phyloP scores from a whole-genome alignment of 2,888 invertebrate species.

The Tolmerus cingulatus region DNA sequence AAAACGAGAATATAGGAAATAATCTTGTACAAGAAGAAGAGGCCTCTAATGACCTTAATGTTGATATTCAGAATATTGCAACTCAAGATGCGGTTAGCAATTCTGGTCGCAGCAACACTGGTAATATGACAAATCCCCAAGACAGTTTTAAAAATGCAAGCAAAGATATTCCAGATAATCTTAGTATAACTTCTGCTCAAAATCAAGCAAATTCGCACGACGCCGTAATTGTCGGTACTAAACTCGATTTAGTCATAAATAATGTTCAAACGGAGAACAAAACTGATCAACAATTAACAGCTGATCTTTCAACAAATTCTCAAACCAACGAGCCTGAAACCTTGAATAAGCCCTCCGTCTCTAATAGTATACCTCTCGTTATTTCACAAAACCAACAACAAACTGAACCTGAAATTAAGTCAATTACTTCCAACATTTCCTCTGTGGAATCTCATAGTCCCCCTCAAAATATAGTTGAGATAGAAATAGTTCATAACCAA shows the following conservation, averaged over 20 bases:
- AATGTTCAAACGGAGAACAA: background rate
- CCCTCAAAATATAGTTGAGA: slow-evolving; percentile 14
- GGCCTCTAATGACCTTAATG: background rate
- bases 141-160: background rate
- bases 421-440: background rate
- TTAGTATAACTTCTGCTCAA: background rate
- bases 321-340: background rate
- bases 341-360: background rate
- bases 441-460: background rate
- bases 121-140: background rate
- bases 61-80: background rate
- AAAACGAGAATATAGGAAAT: background rate
- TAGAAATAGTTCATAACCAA: slow-evolving; percentile 19
- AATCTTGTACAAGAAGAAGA: background rate
- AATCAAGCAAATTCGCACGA: background rate
- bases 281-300: background rate
- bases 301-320: background rate
- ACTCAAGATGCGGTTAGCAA: background rate
- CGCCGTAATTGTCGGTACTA: background rate
- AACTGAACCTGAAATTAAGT: background rate
- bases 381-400: background rate
- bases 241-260: background rate
- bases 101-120: background rate
- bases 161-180: background rate
- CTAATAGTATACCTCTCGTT: background rate